Evolutionary conservation across 2,888 invertebrate genomes (phyloP).

Genomic region (Phyllotreta cruciferae): DNA sequence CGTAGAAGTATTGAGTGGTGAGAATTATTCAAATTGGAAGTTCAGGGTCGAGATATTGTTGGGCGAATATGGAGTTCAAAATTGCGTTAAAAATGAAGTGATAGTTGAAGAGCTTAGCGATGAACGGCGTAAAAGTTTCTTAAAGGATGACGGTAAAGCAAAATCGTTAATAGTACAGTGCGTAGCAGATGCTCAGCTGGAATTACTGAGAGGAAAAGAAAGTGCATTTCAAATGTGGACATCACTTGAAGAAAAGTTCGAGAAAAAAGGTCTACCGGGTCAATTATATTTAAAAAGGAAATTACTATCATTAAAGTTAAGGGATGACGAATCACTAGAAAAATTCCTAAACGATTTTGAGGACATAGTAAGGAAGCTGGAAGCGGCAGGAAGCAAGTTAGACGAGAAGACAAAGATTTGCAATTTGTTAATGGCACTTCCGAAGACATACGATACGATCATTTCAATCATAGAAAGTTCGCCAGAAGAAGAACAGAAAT

Average conservation of each 20-base stretch:
- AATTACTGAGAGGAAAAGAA: constrained; percentile 29
- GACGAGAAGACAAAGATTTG: constrained; percentile 34
- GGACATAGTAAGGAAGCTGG: constrained; percentile 34
- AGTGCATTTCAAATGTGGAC: constrained; percentile 38
- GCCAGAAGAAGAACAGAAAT: neutral
- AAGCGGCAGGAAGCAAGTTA: constrained; percentile 25
- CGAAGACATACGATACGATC: constrained; percentile 38
- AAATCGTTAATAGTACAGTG: constrained; percentile 22
- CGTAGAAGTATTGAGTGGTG: too few relatives aligned
- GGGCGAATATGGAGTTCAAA: too few relatives aligned
- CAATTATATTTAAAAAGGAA: constrained; percentile 33
- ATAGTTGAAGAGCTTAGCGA: too few relatives aligned
- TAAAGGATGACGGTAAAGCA: constrained; percentile 10
- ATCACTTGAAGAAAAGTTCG: constrained; percentile 28
- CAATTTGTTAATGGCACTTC: constrained; percentile 35
- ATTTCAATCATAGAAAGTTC: constrained; percentile 37
- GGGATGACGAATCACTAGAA: constrained; percentile 26
- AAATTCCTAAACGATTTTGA: constrained; percentile 32
- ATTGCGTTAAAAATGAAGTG: too few relatives aligned
- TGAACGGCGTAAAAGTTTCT: neutral
- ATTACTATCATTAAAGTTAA: constrained; percentile 29
- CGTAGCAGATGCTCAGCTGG: constrained; percentile 26
- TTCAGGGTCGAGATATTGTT: too few relatives aligned
- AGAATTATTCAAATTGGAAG: too few relatives aligned
- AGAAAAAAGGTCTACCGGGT: constrained; percentile 34